Percentiles rank a stretch among this genome's conserved stretches.
phyloP scores from a whole-genome alignment of 2,113 vertebrate species.

The Elaphurus davidianus region DNA sequence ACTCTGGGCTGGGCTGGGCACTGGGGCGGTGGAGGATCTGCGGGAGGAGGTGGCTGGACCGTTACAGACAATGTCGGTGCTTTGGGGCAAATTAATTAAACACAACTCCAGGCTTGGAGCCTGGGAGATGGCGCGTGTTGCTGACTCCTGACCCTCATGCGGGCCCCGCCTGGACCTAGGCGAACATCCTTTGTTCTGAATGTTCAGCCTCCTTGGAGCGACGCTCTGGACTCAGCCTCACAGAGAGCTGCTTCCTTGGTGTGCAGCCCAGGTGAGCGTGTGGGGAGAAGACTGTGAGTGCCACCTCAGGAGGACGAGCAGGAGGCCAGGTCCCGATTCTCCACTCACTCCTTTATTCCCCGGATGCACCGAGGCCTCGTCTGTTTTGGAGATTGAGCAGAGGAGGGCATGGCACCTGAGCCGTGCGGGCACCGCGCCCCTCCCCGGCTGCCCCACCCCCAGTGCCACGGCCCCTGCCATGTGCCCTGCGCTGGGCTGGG shows the following conservation, averaged over 20 bases:
- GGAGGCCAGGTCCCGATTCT: rapidly evolving
- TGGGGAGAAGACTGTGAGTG: background rate
- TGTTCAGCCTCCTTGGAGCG: rapidly evolving
- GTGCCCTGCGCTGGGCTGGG: too few relatives aligned
- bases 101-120: background rate
- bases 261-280: rapidly evolving
- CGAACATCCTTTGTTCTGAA: background rate
- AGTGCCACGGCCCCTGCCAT: background rate
- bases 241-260: background rate
- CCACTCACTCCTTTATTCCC: rapidly evolving
- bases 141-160: background rate
- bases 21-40: background rate
- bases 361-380: background rate
- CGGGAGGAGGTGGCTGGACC: background rate
- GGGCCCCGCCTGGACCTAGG: background rate
- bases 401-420: too few relatives aligned
- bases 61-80: too few relatives aligned
- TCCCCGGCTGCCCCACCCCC: background rate
- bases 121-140: rapidly evolving
- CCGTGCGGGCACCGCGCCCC: rapidly evolving
- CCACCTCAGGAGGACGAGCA: rapidly evolving
- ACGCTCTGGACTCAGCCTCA: rapidly evolving
- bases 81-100: background rate
- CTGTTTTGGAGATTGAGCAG: background rate
- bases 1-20: background rate